phyloP scores from a whole-genome alignment of 2,888 invertebrate species.

The Orchesella flavescens region DNA sequence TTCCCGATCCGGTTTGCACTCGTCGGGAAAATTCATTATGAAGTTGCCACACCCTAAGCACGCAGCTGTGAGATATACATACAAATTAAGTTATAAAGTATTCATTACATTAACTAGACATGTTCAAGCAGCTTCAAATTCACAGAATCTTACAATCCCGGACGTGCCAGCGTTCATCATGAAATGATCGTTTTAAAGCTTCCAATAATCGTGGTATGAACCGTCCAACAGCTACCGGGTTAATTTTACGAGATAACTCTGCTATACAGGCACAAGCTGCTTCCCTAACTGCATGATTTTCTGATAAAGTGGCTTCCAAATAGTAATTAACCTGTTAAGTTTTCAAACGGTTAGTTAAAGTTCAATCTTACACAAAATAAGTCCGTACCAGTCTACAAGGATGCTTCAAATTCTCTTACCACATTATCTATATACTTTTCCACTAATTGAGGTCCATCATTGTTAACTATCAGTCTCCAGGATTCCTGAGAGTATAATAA shows the following conservation, averaged over 20 bases:
- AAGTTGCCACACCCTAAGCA: conserved; percentile 78
- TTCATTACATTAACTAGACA: background rate
- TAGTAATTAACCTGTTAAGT: conserved; percentile 75
- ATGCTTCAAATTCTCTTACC: conserved; percentile 52
- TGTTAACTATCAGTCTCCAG: conserved; percentile 76
- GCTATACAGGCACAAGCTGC: conserved; percentile 78
- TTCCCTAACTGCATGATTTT: conserved; percentile 78
- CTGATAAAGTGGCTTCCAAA: conserved; percentile 75
- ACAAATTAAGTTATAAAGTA: background rate
- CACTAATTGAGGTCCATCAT: conserved; percentile 75
- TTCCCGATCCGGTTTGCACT: conserved; percentile 74
- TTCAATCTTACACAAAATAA: too few species aligned
- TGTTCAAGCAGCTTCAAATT: background rate
- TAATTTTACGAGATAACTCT: conserved; percentile 76
- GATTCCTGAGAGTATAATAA: conserved; percentile 75
- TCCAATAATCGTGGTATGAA: conserved; percentile 75
- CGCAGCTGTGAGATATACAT: conserved; percentile 75
- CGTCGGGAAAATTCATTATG: conserved; percentile 76
- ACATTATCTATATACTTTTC: conserved; percentile 75
- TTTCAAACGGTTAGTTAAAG: too few species aligned
- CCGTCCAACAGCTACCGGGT: conserved; percentile 74
- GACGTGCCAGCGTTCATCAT: conserved; percentile 78
- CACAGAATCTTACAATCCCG: conserved; percentile 75
- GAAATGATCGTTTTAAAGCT: conserved; percentile 76
- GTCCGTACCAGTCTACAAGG: background rate